phyloP scores from a whole-genome alignment of 2,888 invertebrate genomes.

The Acanthosepion pharaonis region DNA sequence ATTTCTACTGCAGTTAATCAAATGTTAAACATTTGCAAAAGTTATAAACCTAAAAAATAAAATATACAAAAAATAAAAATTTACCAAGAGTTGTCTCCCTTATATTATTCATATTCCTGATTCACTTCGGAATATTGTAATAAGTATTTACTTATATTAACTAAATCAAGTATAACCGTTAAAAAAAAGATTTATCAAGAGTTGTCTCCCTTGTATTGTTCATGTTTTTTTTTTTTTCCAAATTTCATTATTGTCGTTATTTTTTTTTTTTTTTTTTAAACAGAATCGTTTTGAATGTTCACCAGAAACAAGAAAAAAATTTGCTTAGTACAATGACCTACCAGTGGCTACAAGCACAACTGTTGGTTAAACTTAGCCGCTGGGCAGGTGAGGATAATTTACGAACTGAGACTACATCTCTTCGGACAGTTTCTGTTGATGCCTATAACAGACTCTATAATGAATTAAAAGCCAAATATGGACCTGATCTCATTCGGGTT shows the following conservation, averaged over 20 bases:
- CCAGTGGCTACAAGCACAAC: conserved; percentile 65
- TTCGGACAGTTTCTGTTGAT: conserved; percentile 81
- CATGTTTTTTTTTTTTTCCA: too few relatives aligned
- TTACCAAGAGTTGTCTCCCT: too few relatives aligned
- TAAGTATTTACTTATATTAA: too few relatives aligned
- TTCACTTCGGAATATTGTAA: too few relatives aligned
- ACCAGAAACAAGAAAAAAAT: neutral
- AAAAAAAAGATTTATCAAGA: too few relatives aligned
- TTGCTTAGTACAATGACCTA: conserved; percentile 50
- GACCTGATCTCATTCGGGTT: conserved; percentile 82
- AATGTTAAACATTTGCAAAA: too few relatives aligned
- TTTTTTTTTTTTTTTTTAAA: neutral
- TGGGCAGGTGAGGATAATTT: conserved; percentile 68
- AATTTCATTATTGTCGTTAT: neutral
- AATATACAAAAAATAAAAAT: too few relatives aligned
- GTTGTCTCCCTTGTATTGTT: too few relatives aligned
- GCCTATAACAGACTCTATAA: conserved; percentile 84
- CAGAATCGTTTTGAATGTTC: neutral
- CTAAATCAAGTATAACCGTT: too few relatives aligned
- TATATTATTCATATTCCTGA: too few relatives aligned
- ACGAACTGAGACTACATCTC: conserved; percentile 76
- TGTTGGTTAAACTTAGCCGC: conserved; percentile 67
- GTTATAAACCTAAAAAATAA: too few relatives aligned
- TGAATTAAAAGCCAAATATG: conserved; percentile 85
- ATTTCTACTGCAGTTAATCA: too few relatives aligned